Evolutionary conservation across 2,113 vertebrate species (phyloP).

Genomic region (Mystacornis crossleyi): DNA sequence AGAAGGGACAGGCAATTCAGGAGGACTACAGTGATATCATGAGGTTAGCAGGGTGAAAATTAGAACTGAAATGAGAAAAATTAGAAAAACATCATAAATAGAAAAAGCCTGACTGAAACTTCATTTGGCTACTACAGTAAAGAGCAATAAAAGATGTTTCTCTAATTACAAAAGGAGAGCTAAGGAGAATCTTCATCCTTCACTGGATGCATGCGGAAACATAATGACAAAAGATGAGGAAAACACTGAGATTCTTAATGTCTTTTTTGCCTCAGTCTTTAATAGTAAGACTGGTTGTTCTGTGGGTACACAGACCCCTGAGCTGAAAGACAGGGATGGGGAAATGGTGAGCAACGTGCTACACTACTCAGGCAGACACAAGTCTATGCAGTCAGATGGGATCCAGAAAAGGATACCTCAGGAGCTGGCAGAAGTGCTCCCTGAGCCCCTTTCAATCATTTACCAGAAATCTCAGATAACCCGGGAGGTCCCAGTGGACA

Average conservation of each 20-base stretch:
- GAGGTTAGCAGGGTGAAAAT: background rate
- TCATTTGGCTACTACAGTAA: background rate
- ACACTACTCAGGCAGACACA: background rate
- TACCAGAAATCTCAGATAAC: background rate
- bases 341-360: accelerated
- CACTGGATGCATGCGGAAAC: background rate
- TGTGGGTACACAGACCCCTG: background rate
- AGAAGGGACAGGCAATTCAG: background rate
- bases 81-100: background rate
- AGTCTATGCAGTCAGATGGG: background rate
- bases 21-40: background rate
- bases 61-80: background rate
- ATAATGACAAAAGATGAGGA: background rate
- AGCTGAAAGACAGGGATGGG: background rate
- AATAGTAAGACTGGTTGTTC: background rate
- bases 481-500: too few species aligned
- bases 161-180: background rate
- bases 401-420: background rate
- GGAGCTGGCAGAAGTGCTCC: background rate
- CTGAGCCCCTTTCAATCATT: background rate
- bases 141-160: background rate
- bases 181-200: background rate
- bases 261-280: background rate
- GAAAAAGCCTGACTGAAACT: background rate
- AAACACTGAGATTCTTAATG: background rate